Evolutionary conservation across 2,888 invertebrate genomes (phyloP), one percentile per base, ranked within the genome.

Genomic region (Auanema sp.): DNA sequence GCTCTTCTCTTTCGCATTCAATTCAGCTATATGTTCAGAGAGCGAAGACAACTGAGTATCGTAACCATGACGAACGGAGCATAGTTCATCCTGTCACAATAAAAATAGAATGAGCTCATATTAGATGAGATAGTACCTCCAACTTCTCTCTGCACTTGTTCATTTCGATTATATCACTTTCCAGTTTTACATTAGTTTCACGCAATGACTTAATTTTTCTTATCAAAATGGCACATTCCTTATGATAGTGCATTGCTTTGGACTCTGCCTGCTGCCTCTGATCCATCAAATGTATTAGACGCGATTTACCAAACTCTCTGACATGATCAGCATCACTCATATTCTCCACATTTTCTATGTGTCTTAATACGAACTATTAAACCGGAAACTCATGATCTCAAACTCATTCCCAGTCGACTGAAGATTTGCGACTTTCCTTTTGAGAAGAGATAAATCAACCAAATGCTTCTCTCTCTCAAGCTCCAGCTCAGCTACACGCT

Each of bases 21-120:
- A 89, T 58, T 89, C 88, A 18, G 90, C 90, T 77, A 91, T 86
- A 85, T 91, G 90, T 78, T 91, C 90, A 72, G 89, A 90, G 89
- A 91, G 90, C 64, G 89, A 89, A 78, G 89, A 89, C 59, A 91
- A 85, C 83, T 91, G 91, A 41, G 87, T 85, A 83, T 90, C 89
- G 87, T 92, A 87, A 88, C 86, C 87, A 43, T 84, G 80, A 33
- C 87, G 88, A 2, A 89, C 89, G n/a, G 88, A 88, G 68, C 87
- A 86, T 53, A 91, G 86, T 83, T 90, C 90, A 83, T 91, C 91
- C 85, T 89, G 87, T 16, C 77, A 43, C 4, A 16, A n/a, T 12
- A 18, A 40, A 33, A 33, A 33, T 33, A 33, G 8, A 33, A 33
- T 8, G 8, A 33, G 8, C 33, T 3, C 8, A 8, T 8, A 5